Evolutionary conservation across 2,113 vertebrate species (phyloP).

Genomic region (Terrapene triunguis): DNA sequence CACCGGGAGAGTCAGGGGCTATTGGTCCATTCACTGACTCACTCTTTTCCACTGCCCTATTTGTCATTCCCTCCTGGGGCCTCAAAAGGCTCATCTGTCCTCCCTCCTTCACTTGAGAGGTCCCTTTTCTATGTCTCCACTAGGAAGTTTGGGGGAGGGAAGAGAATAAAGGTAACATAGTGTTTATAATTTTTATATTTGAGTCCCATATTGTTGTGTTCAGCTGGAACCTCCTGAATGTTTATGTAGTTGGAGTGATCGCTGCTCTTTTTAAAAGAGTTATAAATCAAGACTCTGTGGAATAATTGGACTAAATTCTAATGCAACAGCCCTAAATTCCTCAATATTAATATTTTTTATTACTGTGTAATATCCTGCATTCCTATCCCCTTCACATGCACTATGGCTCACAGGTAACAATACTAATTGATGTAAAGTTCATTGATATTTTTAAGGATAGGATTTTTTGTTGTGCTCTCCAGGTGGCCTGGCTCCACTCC

Average conservation of each 20-base stretch:
- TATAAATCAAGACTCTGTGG: rapidly evolving
- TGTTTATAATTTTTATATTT: too few relatives aligned
- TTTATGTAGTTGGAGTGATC: not conserved
- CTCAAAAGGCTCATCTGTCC: not conserved
- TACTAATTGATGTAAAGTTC: not conserved
- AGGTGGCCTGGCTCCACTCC: not conserved
- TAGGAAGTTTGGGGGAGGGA: not conserved
- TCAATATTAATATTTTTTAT: rapidly evolving
- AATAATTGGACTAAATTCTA: rapidly evolving
- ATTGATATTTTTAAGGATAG: not conserved
- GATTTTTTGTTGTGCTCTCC: not conserved
- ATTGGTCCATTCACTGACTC: rapidly evolving
- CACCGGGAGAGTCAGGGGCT: not conserved
- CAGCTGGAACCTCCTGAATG: not conserved
- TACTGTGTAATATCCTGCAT: rapidly evolving
- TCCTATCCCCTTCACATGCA: not conserved
- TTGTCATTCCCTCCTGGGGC: not conserved
- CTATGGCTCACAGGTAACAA: not conserved
- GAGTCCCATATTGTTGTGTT: not conserved
- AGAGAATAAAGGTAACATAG: not conserved
- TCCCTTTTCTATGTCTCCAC: not conserved
- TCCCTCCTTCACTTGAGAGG: not conserved
- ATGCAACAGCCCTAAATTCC: not conserved
- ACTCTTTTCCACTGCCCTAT: not conserved
- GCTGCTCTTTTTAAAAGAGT: not conserved